Percentiles rank a stretch among this genome's conserved stretches.
These are phyloP conservation scores for Neolamprologus longior DNA, from an alignment of 2,113 vertebrate species.

Conservation along the genomic window DNA sequence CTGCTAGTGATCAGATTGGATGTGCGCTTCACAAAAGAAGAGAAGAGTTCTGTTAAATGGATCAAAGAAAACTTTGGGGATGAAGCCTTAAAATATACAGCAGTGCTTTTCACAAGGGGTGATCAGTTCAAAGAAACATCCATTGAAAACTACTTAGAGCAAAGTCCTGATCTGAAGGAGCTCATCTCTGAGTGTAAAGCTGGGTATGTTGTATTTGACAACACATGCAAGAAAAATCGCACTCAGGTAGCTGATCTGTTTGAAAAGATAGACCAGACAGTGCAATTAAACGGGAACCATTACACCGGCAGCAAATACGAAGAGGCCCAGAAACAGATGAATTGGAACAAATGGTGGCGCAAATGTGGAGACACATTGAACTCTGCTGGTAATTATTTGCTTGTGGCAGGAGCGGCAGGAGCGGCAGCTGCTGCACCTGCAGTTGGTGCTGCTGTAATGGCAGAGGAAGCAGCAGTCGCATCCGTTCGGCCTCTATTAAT, in stretches of 20 bases:
- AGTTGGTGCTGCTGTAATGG: background rate
- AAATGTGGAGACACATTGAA: background rate
- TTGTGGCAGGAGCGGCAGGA: background rate
- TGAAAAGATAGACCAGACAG: conserved; percentile 6
- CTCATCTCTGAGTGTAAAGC: background rate
- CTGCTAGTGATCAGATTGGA: conserved; percentile 39
- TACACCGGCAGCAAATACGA: conserved; percentile 8
- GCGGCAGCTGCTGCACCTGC: background rate
- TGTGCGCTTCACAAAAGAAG: conserved; percentile 19
- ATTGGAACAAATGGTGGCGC: background rate
- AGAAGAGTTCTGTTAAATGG: conserved; percentile 4
- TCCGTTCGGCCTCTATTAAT: fast-evolving
- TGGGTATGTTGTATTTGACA: conserved; percentile 35
- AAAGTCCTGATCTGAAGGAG: background rate
- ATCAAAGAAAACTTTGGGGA: conserved; percentile 34
- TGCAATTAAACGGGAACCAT: background rate
- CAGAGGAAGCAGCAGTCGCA: background rate
- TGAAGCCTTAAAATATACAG: background rate
- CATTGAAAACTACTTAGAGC: background rate
- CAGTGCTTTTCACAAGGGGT: conserved; percentile 25
- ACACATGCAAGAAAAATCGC: background rate
- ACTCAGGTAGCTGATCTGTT: conserved; percentile 36
- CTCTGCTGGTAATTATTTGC: background rate
- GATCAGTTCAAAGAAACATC: background rate
- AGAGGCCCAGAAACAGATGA: background rate